Base-by-base conservation (phyloP, 2,797 vertebrate genomes). In the Alectoris magna region DNA sequence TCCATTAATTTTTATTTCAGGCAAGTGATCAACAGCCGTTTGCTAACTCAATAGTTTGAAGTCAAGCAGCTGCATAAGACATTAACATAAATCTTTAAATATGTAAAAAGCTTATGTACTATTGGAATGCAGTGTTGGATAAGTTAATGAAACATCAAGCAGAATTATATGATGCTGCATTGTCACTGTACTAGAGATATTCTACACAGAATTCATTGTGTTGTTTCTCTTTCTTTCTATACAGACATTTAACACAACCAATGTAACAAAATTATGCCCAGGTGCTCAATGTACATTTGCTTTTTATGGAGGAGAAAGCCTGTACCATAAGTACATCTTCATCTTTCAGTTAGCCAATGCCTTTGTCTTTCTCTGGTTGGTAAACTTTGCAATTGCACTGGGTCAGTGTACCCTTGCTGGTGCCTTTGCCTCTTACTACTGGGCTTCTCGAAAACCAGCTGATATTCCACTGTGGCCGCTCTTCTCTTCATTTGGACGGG, bases 351-450 rank as follows among this genome's bases (percentile, higher is more conserved):
- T 99, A 58, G 98, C 98, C 96, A 99, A 99, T 96, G 96, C 99
- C 59, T 98, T 99, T 67, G 97, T 98, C 90, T 99, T 99, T 97
- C 98, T 99, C 64, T 99, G 99, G 99, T 97, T 99, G 96, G 98
- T 99, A 84, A 99, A 99, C 95, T 99, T 99, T 77, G 97, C 98
- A 85, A 98, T 99, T 68, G 99, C 99, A 2, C 95, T 99, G 97
- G 99, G 99, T 84, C 99, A 99, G 97, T 99, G 99, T 97, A 98
- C 99, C n/a, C 98, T 99, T 84, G 99, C 99, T 4, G 99, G 99
- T 94, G 98, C 99, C 90, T 99, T 99, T 26, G 99, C 99, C 34
- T 98, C 99, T 55, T 99, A 99, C 60, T 99, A 99, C 95, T 99
- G 99, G 99, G 98, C 99, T 80, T 98, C 98, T 94, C 98, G 96